Base-by-base conservation (phyloP, 2,888 invertebrate genomes). In the Poecilus cupreus region DNA sequence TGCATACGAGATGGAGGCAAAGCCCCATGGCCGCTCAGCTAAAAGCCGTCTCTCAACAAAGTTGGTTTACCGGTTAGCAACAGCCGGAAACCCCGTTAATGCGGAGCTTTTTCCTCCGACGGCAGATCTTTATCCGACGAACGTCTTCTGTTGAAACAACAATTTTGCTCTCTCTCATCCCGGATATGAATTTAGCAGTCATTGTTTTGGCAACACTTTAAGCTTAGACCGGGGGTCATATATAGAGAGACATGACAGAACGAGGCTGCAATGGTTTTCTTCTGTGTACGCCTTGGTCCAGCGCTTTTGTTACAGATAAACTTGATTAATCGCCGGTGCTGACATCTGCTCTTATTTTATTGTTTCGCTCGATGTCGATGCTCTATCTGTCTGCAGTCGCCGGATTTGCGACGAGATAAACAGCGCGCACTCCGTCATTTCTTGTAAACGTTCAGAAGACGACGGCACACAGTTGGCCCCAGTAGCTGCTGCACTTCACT, bases 41-140 rank as follows among this genome's bases (percentile, higher is more conserved):
- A 70, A 80, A 70, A 80, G 79, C 79, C 70, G 68, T 32, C 70
- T 80, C 24, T 80, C 22, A 60, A 39, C 68, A 51, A 64, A 82
- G 82, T 76, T 84, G 84, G 85, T 85, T 85, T 85, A 84, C 85
- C 85, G 86, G 85, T 84, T 84, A 85, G 39, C 24, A 64, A 57
- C 57, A 72, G 32, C 84, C 85, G 86, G 86, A 86, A 86, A 85
- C 85, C 84, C 84, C 84, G 84, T 85, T 86, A 86, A 86, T 86
- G 86, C 86, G 84, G 83, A 84, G 84, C 86, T 84, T 86, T 86
- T 86, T 86, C 86, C 86, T 84, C 83, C 85, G 83, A 83, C 83
- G 82, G 84, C 72, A 83, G 84, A 84, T 84, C 83, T 84, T 83
- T 82, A 83, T 70, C 80, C 54, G 8, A 18, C 18, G 70, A 57